Conservation (phyloP, 2,797 vertebrate species). For the Rhabdophis nuchalis region DNA sequence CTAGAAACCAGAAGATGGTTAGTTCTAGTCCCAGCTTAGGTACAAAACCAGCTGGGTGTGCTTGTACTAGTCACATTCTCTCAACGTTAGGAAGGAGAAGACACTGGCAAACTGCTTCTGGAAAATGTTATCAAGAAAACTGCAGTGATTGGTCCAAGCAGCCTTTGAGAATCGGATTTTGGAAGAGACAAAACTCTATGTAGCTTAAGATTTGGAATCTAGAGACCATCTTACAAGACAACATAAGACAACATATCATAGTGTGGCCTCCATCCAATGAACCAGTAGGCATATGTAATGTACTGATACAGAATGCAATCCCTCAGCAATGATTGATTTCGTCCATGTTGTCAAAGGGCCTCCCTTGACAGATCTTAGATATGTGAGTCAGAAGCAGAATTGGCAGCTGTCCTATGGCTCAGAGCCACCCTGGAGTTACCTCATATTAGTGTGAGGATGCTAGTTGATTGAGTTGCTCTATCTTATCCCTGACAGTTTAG, state of each 20-base stretch:
- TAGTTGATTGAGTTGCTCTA: neutral
- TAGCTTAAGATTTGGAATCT: neutral
- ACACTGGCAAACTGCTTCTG: neutral
- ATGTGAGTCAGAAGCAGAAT: neutral
- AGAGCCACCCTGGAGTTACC: neutral
- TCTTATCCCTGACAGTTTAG: neutral
- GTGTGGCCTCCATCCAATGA: neutral
- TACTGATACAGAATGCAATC: neutral
- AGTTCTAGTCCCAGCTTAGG: neutral
- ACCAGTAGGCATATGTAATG: neutral
- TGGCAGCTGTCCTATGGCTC: neutral
- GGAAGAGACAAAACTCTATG: neutral
- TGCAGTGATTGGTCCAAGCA: neutral
- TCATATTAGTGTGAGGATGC: neutral
- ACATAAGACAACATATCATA: neutral
- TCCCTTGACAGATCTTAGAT: neutral
- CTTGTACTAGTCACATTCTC: neutral
- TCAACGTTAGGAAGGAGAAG: neutral
- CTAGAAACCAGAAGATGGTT: neutral
- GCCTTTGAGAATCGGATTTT: neutral
- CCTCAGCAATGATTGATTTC: neutral
- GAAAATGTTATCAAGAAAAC: neutral
- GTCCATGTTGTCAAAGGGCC: neutral
- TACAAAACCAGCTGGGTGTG: neutral
- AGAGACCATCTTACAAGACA: neutral